phyloP scores from a whole-genome alignment of 2,888 invertebrate species.

The Chalcis sispes region DNA sequence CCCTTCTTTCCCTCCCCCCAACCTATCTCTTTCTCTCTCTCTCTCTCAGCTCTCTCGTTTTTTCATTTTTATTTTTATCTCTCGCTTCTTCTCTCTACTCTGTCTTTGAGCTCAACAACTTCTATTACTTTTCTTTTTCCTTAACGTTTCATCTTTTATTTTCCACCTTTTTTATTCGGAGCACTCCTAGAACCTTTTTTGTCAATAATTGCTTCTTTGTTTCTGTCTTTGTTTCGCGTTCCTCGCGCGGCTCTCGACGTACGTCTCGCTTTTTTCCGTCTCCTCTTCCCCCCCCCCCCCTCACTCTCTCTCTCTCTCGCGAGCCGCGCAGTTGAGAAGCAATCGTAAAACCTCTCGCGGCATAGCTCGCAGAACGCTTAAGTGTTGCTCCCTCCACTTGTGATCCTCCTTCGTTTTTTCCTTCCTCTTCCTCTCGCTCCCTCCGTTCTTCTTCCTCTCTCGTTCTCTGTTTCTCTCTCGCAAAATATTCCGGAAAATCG shows the following conservation, averaged over 20 bases:
- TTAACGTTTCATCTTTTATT: conserved; percentile 25
- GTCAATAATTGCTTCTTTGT: conserved; percentile 55
- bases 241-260: too few relatives aligned
- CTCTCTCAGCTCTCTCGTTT: too few relatives aligned
- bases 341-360: conserved; percentile 54
- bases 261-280: too few relatives aligned
- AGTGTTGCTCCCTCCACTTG: conserved; percentile 27
- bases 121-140: conserved; percentile 48
- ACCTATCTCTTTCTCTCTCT: conserved; percentile 11
- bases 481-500: conserved; percentile 55
- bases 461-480: background rate
- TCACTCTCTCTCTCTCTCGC: conserved; percentile 20
- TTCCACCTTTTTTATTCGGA: conserved; percentile 14
- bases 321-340: conserved; percentile 39
- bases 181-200: conserved; percentile 44
- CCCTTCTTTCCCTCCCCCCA: conserved; percentile 4
- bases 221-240: conserved; percentile 41
- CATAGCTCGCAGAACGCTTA: conserved; percentile 49
- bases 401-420: conserved; percentile 16
- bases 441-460: background rate
- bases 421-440: conserved; percentile 7
- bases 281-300: conserved; percentile 21
- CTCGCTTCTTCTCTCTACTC: conserved; percentile 21
- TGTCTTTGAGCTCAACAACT: conserved; percentile 28
- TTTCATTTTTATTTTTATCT: conserved; percentile 40